Evolutionary conservation across 2,797 vertebrate species (phyloP).

Genomic region (Acanthurus lineatus): DNA sequence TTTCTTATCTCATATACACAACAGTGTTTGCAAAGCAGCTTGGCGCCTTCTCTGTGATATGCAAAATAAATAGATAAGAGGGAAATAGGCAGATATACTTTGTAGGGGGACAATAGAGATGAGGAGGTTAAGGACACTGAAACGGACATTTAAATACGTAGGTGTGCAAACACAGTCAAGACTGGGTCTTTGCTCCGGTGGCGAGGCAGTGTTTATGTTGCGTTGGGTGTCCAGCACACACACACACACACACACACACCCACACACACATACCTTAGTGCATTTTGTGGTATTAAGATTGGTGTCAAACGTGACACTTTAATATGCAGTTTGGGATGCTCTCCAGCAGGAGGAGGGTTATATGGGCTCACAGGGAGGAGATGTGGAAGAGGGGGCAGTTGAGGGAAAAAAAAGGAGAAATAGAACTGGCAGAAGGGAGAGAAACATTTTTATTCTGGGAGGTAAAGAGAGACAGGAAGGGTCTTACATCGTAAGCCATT

Average conservation of each 20-base stretch:
- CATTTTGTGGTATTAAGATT: constrained; percentile 56
- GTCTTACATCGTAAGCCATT: constrained; percentile 65
- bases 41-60: constrained; percentile 67
- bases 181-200: constrained; percentile 33
- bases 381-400: too few relatives aligned
- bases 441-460: constrained; percentile 60
- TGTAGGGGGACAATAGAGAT: constrained; percentile 58
- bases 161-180: constrained; percentile 9
- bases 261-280: constrained; percentile 29
- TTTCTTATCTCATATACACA: constrained; percentile 69
- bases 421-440: constrained; percentile 40
- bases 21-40: constrained; percentile 77
- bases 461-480: constrained; percentile 58
- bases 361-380: constrained; percentile 38
- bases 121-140: constrained; percentile 60
- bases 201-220: constrained; percentile 45
- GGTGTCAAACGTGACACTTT: constrained; percentile 72
- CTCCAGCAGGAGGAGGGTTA: constrained; percentile 57
- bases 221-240: constrained; percentile 25
- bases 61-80: constrained; percentile 79
- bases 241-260: constrained; percentile 20
- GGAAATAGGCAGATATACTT: constrained; percentile 55
- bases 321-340: constrained; percentile 60
- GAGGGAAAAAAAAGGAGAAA: constrained; percentile 23
- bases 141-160: constrained; percentile 25